A percentile compares a stretch with the other conserved stretches of the same genome.
phyloP scores from a whole-genome alignment of 2,888 invertebrate genomes.

The Nowickia ferox region DNA sequence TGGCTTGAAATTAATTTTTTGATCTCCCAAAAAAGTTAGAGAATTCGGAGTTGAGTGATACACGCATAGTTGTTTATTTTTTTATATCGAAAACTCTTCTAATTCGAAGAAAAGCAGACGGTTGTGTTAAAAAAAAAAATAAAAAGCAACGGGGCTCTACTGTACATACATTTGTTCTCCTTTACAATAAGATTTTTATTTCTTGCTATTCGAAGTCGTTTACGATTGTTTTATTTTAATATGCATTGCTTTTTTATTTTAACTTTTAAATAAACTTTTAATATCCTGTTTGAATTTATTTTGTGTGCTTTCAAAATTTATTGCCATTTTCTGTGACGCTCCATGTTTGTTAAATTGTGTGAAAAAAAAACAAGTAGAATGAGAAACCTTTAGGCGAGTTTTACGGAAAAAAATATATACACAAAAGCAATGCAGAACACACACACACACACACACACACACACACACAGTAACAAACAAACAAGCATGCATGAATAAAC shows the following conservation, averaged over 20 bases:
- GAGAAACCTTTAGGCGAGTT: constrained; percentile 49
- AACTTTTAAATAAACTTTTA: constrained; percentile 55
- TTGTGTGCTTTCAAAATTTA: constrained; percentile 59
- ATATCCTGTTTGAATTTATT: constrained; percentile 56
- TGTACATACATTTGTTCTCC: neutral
- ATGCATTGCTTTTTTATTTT: neutral
- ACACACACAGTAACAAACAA: neutral
- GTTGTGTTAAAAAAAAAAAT: too few species aligned
- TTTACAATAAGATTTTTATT: constrained; percentile 21
- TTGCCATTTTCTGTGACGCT: constrained; percentile 49
- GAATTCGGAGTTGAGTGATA: too few species aligned
- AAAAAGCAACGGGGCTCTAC: too few species aligned
- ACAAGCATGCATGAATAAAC: constrained; percentile 3
- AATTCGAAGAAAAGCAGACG: too few species aligned
- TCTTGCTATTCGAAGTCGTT: neutral
- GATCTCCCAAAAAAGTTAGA: too few species aligned
- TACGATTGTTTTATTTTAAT: constrained; percentile 2
- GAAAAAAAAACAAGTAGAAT: constrained; percentile 14
- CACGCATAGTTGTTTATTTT: too few species aligned
- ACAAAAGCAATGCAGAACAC: constrained; percentile 9
- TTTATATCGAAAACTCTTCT: too few species aligned
- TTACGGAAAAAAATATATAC: constrained; percentile 1
- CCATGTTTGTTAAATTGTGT: constrained; percentile 26
- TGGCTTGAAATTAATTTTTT: too few species aligned
- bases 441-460: neutral